phyloP scores from a whole-genome alignment of 2,797 vertebrate genomes.

The Limnodromus scolopaceus region DNA sequence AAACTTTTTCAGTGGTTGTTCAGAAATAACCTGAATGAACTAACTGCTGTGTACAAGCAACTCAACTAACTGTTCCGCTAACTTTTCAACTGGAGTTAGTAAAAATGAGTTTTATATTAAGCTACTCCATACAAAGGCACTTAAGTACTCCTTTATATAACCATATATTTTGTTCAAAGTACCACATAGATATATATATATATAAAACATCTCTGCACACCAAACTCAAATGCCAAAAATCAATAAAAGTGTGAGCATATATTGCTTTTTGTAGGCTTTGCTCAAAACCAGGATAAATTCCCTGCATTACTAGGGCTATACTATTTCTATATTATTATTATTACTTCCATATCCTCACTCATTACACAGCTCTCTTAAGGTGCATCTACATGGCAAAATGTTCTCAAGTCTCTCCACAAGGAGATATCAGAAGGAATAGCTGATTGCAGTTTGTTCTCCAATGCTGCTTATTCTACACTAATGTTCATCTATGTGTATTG shows the following conservation, averaged over 20 bases:
- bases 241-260: neutral
- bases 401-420: neutral
- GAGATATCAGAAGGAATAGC: neutral
- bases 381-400: no score
- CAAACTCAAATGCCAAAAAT: neutral
- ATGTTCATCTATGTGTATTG: accelerated
- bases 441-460: neutral
- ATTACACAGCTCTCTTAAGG: accelerated
- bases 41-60: neutral
- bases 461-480: neutral
- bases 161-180: neutral
- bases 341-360: neutral
- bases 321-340: neutral
- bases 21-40: neutral
- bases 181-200: neutral
- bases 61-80: neutral
- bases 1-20: neutral
- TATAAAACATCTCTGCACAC: neutral
- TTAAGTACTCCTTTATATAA: neutral
- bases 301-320: neutral
- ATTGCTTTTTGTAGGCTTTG: neutral
- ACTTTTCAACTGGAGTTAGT: neutral
- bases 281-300: neutral
- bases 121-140: neutral
- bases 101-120: neutral